These are phyloP conservation scores for Ennomos erosarius DNA, from an alignment of 2,888 invertebrate genomes.

Conservation along the genomic window DNA sequence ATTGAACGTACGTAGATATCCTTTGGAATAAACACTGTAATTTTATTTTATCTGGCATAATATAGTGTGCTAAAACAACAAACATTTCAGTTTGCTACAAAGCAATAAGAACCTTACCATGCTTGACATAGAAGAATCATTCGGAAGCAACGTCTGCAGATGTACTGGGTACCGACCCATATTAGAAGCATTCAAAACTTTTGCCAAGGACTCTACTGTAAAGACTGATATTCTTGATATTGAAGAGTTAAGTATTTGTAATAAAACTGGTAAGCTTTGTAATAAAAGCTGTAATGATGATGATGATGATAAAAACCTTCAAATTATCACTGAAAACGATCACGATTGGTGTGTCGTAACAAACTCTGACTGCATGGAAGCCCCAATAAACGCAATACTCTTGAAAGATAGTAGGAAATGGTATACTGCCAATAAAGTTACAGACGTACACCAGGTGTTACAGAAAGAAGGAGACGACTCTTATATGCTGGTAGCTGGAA, in stretches of 20 bases:
- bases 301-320: too few species aligned
- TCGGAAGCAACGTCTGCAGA: slow-evolving; percentile 90
- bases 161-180: slow-evolving; percentile 90
- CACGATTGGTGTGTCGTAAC: slow-evolving; percentile 62
- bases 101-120: slow-evolving; percentile 75
- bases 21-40: too few species aligned
- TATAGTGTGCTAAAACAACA: too few species aligned
- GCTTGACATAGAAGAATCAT: slow-evolving; percentile 88
- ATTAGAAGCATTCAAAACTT: slow-evolving; percentile 86
- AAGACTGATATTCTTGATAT: slow-evolving; percentile 51
- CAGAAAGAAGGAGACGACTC: slow-evolving; percentile 56
- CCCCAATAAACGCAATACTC: slow-evolving; percentile 42
- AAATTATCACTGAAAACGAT: slow-evolving; percentile 19
- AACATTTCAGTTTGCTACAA: slow-evolving; percentile 65
- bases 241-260: slow-evolving; percentile 54
- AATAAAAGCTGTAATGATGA: slow-evolving; percentile 22
- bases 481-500: slow-evolving; percentile 88
- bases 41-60: too few species aligned
- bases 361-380: slow-evolving; percentile 41
- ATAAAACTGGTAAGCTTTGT: slow-evolving; percentile 44
- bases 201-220: slow-evolving; percentile 75
- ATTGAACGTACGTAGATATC: too few species aligned
- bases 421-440: slow-evolving; percentile 76
- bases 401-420: slow-evolving; percentile 71
- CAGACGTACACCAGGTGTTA: slow-evolving; percentile 76